Evolutionary conservation across 2,888 invertebrate genomes (phyloP).

Genomic region (Imbricaverruca yamaguchii): DNA sequence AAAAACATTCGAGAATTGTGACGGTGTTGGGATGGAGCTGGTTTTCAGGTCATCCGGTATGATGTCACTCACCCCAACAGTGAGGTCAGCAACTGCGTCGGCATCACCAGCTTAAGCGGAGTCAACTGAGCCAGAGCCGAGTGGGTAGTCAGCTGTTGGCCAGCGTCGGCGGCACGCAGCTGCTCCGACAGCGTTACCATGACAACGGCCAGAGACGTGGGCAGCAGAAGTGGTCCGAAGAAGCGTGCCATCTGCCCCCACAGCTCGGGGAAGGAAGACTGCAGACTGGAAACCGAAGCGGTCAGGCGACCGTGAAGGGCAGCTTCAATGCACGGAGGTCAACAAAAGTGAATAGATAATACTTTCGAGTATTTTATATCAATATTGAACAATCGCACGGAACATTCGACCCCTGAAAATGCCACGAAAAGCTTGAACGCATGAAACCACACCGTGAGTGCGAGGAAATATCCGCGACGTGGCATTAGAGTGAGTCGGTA

Average conservation of each 20-base stretch:
- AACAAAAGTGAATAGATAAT: too few relatives aligned
- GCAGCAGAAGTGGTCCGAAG: constrained; percentile 56
- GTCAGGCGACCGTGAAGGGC: too few relatives aligned
- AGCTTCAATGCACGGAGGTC: too few relatives aligned
- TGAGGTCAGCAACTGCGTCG: constrained; percentile 9
- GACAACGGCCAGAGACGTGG: constrained; percentile 58
- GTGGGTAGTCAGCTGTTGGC: constrained; percentile 49
- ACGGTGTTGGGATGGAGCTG: background rate
- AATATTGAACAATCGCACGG: too few relatives aligned
- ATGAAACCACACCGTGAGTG: too few relatives aligned
- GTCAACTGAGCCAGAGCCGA: constrained; percentile 43
- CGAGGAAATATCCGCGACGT: too few relatives aligned
- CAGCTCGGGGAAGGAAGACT: constrained; percentile 40
- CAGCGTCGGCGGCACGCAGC: constrained; percentile 41
- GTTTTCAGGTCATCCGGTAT: too few relatives aligned
- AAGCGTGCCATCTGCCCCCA: constrained; percentile 58
- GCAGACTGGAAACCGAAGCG: background rate
- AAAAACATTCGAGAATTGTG: background rate
- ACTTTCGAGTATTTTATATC: too few relatives aligned
- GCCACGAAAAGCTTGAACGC: too few relatives aligned
- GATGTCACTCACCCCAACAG: background rate
- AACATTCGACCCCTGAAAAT: too few relatives aligned
- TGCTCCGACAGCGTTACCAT: constrained; percentile 54
- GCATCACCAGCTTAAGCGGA: constrained; percentile 22
- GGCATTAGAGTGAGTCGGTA: too few relatives aligned